Conservation (phyloP, 2,797 vertebrate species). For the Euthynnus affinis region DNA sequence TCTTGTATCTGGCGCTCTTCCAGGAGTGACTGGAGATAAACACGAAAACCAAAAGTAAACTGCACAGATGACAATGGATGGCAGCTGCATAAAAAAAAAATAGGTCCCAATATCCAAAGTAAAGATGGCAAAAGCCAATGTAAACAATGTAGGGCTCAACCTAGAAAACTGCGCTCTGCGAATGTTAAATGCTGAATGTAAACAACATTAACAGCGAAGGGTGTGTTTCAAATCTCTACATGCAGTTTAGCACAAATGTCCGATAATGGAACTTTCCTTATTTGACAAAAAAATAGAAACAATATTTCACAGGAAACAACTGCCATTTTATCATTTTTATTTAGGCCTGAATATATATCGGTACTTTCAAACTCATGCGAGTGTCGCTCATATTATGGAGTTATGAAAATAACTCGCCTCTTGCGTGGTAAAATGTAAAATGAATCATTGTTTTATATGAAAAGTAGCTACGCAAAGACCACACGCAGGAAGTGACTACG, state of each 20-base stretch:
- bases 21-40: neutral
- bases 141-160: neutral
- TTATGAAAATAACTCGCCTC: too few species aligned
- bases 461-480: neutral
- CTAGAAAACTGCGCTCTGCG: neutral
- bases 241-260: too few species aligned
- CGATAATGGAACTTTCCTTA: too few species aligned
- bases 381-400: too few species aligned
- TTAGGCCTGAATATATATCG: too few species aligned
- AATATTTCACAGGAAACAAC: too few species aligned
- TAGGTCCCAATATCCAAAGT: neutral
- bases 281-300: too few species aligned
- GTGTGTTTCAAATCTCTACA: neutral
- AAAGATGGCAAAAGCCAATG: neutral
- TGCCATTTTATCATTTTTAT: too few species aligned
- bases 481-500: constrained; percentile 30
- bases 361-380: too few species aligned
- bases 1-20: neutral
- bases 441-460: neutral
- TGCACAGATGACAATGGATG: neutral
- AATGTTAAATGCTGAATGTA: neutral
- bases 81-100: neutral
- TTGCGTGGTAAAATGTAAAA: neutral
- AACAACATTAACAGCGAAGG: neutral
- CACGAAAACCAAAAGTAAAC: neutral